Conservation (phyloP, 2,113 vertebrate genomes). For the Boulengerochromis microlepis region DNA sequence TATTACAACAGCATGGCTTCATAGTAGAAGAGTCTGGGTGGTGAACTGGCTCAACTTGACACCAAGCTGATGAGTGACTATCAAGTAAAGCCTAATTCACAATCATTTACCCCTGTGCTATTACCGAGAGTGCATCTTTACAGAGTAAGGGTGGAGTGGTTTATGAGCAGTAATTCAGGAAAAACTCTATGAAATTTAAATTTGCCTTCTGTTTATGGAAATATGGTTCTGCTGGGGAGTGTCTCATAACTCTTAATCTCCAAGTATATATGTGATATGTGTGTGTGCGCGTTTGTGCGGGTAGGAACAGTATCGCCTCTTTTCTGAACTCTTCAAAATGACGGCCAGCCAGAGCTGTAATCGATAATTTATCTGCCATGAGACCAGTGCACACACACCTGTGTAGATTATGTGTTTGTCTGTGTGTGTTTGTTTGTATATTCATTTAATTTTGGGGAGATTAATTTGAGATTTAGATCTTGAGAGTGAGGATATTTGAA, state of each 20-base stretch:
- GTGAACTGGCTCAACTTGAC: background rate
- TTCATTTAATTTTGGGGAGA: background rate
- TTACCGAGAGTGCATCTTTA: background rate
- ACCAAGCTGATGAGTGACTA: background rate
- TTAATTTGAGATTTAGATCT: background rate
- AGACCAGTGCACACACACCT: background rate
- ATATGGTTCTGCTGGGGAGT: background rate
- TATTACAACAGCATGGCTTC: background rate
- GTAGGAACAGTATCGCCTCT: background rate
- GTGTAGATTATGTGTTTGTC: background rate
- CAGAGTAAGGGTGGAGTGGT: background rate
- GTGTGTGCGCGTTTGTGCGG: background rate
- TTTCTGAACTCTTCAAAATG: constrained; percentile 38
- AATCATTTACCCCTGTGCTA: background rate
- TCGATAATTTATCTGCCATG: constrained; percentile 46
- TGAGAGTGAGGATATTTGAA: background rate
- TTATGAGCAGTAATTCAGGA: background rate
- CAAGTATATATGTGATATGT: background rate
- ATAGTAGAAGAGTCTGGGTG: background rate
- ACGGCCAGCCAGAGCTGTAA: constrained; percentile 26
- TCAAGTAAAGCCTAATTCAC: background rate
- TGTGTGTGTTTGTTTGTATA: background rate
- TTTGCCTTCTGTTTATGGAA: background rate
- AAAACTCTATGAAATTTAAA: background rate
- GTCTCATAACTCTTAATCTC: background rate